Percentiles rank a stretch among this genome's conserved stretches.
Conservation (phyloP, 2,888 invertebrate species). For the Ichneumoninae sp. region DNA sequence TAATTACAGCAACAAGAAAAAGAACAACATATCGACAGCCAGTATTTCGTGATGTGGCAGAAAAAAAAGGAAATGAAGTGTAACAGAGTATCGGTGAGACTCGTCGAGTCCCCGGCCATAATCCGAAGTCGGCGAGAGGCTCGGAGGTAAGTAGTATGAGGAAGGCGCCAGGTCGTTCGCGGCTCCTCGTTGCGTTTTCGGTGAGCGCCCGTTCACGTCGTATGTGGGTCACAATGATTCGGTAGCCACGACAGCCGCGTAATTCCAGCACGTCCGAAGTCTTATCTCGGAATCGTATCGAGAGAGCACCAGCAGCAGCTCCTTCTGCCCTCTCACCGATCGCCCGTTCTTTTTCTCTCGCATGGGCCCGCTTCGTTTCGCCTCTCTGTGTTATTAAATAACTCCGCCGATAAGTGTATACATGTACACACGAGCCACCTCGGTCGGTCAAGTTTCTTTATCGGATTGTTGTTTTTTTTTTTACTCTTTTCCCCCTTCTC, state of each 20-base stretch:
- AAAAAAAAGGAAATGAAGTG: background rate
- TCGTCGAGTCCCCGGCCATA: slow-evolving; percentile 25
- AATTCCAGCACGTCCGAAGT: slow-evolving; percentile 71
- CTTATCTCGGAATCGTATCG: slow-evolving; percentile 73
- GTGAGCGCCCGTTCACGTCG: slow-evolving; percentile 52
- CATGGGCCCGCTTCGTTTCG: slow-evolving; percentile 18
- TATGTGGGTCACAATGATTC: slow-evolving; percentile 81
- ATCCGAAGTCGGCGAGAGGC: slow-evolving; percentile 35
- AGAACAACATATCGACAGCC: background rate
- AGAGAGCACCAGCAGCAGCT: slow-evolving; percentile 66
- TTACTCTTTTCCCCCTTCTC: background rate
- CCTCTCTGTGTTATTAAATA: slow-evolving; percentile 30
- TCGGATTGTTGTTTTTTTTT: background rate
- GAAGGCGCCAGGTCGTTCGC: slow-evolving; percentile 63
- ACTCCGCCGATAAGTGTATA: slow-evolving; percentile 11
- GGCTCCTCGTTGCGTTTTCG: slow-evolving; percentile 55
- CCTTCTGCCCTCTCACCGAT: slow-evolving; percentile 65
- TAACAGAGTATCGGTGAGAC: slow-evolving; percentile 1
- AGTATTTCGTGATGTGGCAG: background rate
- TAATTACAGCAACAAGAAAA: slow-evolving; percentile 31
- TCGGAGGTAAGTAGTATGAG: slow-evolving; percentile 51
- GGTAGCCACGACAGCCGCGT: slow-evolving; percentile 77
- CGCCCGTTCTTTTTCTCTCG: slow-evolving; percentile 60
- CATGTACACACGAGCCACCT: background rate
- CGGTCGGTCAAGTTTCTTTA: slow-evolving; percentile 12